These are phyloP conservation scores for Nothura maculosa DNA, from an alignment of 2,797 vertebrate genomes.

Conservation along the genomic window DNA sequence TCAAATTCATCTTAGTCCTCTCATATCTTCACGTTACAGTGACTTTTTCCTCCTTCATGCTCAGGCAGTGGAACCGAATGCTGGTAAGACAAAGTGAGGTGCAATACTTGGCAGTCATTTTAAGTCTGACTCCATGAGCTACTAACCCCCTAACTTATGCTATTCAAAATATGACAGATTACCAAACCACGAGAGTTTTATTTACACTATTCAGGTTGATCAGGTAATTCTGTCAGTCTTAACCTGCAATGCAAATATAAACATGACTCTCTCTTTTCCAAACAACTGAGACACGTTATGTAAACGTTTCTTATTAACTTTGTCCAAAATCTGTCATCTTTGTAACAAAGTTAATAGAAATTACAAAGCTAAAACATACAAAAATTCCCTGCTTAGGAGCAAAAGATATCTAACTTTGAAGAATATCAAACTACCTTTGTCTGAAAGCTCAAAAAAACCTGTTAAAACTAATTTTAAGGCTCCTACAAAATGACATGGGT, in stretches of 20 bases:
- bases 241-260: background rate
- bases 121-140: background rate
- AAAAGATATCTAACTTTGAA: background rate
- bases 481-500: background rate
- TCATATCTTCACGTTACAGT: background rate
- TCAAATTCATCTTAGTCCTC: background rate
- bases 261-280: accelerated
- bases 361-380: background rate
- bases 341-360: background rate
- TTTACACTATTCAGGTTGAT: background rate
- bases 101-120: background rate
- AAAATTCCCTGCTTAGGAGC: background rate
- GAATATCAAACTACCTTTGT: background rate
- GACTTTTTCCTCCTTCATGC: background rate
- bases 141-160: no score
- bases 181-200: background rate
- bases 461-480: background rate
- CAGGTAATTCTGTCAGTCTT: background rate
- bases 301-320: background rate
- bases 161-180: background rate
- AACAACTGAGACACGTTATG: background rate
- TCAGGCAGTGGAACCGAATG: background rate
- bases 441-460: background rate
- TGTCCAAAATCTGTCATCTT: background rate
- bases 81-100: background rate